Evolutionary conservation across 37 sponge, comb jelly and placozoan genomes (phyloP).

Genomic region (Axinella damicornis): DNA sequence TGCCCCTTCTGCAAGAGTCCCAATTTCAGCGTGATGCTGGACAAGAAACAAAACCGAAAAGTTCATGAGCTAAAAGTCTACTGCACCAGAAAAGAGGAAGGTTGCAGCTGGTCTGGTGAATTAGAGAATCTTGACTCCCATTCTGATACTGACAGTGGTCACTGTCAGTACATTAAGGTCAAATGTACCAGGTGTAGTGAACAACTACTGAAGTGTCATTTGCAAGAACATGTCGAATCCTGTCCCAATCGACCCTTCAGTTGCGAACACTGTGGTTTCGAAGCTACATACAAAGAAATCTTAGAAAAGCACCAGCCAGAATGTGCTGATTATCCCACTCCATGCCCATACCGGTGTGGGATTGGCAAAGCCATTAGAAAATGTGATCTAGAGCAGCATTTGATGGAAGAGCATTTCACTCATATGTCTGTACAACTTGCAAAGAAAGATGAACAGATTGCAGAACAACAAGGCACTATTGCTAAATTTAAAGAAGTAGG

Average conservation of each 20-base stretch:
- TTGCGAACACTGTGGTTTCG: slow-evolving; percentile 20
- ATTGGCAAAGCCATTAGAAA: no score
- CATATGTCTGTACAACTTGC: not conserved
- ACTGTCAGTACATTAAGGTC: slow-evolving; percentile 7
- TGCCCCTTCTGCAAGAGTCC: slow-evolving; percentile 11
- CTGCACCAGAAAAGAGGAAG: not conserved
- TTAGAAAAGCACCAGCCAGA: no score
- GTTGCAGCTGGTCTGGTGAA: slow-evolving; percentile 18
- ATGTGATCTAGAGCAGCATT: not conserved
- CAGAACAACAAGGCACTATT: no score
- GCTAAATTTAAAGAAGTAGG: no score
- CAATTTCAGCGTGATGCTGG: not conserved
- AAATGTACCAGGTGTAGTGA: slow-evolving; percentile 10
- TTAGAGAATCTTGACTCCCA: not conserved
- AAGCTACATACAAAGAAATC: no score
- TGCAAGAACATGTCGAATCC: not conserved
- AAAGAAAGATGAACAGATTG: not conserved
- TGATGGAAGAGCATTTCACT: slow-evolving; percentile 14
- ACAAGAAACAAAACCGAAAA: slow-evolving; percentile 4
- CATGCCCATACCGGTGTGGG: no score
- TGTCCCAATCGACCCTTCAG: slow-evolving; percentile 17
- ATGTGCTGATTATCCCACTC: no score
- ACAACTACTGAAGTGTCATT: not conserved
- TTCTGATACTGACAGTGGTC: no score
- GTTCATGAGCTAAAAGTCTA: slow-evolving; percentile 3